Conservation (phyloP, 1,140 invertebrate genomes). For the Bradysia coprophila region DNA sequence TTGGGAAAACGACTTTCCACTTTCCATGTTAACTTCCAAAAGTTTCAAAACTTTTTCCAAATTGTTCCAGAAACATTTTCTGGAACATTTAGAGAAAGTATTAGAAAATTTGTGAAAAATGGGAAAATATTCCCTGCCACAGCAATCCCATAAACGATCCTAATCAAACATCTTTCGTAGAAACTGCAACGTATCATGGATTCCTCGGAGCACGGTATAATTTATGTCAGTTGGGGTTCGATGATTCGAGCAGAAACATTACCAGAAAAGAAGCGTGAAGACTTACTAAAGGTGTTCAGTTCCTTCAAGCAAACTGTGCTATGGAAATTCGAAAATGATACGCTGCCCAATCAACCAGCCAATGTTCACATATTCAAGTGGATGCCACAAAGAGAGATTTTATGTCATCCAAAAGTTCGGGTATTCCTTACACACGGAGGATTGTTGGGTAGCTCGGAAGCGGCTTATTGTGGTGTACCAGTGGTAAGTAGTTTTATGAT, state of each 20-base stretch:
- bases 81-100: no score
- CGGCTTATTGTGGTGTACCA: constrained; percentile 50
- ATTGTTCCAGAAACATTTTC: no score
- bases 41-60: no score
- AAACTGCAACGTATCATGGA: no score
- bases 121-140: no score
- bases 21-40: no score
- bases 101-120: no score
- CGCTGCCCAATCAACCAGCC: constrained; percentile 23
- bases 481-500: constrained; percentile 54
- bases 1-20: no score
- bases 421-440: constrained; percentile 58
- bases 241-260: constrained; percentile 39
- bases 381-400: constrained; percentile 42
- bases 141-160: no score
- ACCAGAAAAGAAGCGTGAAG: constrained; percentile 31
- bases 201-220: constrained; percentile 42
- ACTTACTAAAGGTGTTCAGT: constrained; percentile 31
- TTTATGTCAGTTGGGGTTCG: constrained; percentile 53
- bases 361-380: constrained; percentile 44
- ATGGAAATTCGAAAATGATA: constrained; percentile 37
- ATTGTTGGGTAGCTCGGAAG: constrained; percentile 49
- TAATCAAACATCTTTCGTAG: no score
- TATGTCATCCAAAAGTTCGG: constrained; percentile 38
- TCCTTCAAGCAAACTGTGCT: constrained; percentile 37